Percentiles rank a stretch among this genome's conserved stretches.
Evolutionary conservation across 2,797 vertebrate genomes (phyloP).

Genomic region (Enteromius argenteus): DNA sequence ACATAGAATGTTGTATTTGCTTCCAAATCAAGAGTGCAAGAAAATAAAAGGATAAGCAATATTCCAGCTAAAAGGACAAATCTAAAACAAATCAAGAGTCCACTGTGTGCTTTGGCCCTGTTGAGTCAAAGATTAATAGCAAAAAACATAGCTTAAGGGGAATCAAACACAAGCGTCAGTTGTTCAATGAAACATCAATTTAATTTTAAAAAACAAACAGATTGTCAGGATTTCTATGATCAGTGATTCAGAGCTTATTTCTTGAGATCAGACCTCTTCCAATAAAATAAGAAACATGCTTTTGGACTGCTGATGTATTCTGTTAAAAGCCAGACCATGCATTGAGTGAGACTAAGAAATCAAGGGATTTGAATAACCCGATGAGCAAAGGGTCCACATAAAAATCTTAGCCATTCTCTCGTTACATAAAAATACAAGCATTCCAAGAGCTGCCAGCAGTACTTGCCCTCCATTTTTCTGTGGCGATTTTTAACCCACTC

Average conservation of each 20-base stretch:
- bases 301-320: constrained; percentile 14
- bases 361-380: constrained; percentile 8
- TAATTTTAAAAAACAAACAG: constrained; percentile 32
- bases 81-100: constrained; percentile 6
- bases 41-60: constrained; percentile 20
- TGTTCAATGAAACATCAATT: constrained; percentile 35
- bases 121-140: not conserved
- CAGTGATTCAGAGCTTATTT: not conserved
- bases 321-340: constrained; percentile 9
- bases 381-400: constrained; percentile 26
- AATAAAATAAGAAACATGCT: not conserved
- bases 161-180: constrained; percentile 30
- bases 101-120: constrained; percentile 11
- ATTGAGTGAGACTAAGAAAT: constrained; percentile 40
- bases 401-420: constrained; percentile 37
- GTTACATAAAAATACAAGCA: constrained; percentile 58
- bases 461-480: constrained; percentile 28
- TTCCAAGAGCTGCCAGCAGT: constrained; percentile 57
- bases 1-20: constrained; percentile 44
- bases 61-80: constrained; percentile 5
- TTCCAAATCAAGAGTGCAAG: constrained; percentile 25
- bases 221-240: not conserved
- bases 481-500: constrained; percentile 23
- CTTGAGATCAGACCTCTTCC: not conserved
- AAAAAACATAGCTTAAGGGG: not conserved